These are phyloP conservation scores for Oreocharis arfaki DNA, from an alignment of 2,113 vertebrate species.

Conservation along the genomic window DNA sequence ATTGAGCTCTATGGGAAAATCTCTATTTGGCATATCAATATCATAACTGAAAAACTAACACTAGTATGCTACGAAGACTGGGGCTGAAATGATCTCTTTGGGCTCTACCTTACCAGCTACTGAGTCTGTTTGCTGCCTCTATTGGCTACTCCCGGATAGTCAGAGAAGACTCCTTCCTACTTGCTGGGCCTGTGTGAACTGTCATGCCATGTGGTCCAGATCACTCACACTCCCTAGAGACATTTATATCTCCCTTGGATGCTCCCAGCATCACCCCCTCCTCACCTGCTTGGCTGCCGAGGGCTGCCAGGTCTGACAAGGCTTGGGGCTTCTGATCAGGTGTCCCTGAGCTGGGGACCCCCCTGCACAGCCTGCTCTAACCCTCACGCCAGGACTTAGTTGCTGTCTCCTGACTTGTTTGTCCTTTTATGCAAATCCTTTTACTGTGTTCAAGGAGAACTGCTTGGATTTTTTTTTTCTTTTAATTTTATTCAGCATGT, in stretches of 20 bases:
- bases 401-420: neutral
- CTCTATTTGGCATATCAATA: neutral
- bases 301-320: neutral
- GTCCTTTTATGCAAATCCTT: neutral
- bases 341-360: neutral
- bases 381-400: neutral
- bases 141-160: neutral
- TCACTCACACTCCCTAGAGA: neutral
- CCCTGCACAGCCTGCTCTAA: neutral
- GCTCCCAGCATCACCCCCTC: neutral
- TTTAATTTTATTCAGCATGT: neutral
- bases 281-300: neutral
- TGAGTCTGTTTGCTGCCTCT: neutral
- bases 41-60: neutral
- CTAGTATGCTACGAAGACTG: neutral
- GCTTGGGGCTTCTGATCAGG: neutral
- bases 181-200: neutral
- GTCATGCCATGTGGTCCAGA: neutral
- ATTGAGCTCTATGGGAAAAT: neutral
- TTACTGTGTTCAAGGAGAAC: neutral
- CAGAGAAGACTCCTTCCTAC: neutral
- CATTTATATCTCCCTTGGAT: neutral
- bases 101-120: neutral
- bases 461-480: neutral
- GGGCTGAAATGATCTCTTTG: neutral